These are phyloP conservation scores for Micrasema longulum DNA, from an alignment of 1,140 invertebrate genomes.

Conservation along the genomic window DNA sequence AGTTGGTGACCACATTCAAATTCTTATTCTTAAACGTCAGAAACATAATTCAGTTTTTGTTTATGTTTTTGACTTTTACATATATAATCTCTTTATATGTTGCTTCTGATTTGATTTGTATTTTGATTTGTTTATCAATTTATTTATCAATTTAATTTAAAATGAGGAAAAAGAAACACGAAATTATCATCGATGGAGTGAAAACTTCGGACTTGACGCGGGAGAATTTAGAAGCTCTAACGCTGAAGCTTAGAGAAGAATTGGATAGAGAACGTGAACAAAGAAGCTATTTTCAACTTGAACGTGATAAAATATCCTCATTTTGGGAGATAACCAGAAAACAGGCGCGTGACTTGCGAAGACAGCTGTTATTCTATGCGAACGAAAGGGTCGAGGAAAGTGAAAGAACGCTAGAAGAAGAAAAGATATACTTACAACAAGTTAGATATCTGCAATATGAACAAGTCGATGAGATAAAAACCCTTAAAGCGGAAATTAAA, in stretches of 20 bases:
- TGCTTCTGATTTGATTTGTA: too few relatives aligned
- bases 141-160: too few relatives aligned
- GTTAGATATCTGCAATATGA: constrained; percentile 47
- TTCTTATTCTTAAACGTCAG: too few relatives aligned
- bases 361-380: constrained; percentile 34
- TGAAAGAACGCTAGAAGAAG: constrained; percentile 60
- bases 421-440: constrained; percentile 37
- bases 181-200: constrained; percentile 69
- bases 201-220: constrained; percentile 94
- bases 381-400: constrained; percentile 44
- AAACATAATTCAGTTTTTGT: too few relatives aligned
- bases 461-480: constrained; percentile 56
- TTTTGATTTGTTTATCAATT: too few relatives aligned
- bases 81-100: too few relatives aligned
- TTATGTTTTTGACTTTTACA: too few relatives aligned
- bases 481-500: constrained; percentile 74
- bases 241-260: constrained; percentile 88
- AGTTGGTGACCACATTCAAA: too few relatives aligned
- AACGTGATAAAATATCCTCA: constrained; percentile 91
- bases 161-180: background rate
- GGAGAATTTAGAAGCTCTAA: constrained; percentile 92
- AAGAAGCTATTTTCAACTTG: constrained; percentile 93
- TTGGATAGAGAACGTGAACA: constrained; percentile 94
- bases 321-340: constrained; percentile 92
- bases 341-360: constrained; percentile 68